Conservation (phyloP, 2,797 vertebrate species). For the Sternotherus odoratus region DNA sequence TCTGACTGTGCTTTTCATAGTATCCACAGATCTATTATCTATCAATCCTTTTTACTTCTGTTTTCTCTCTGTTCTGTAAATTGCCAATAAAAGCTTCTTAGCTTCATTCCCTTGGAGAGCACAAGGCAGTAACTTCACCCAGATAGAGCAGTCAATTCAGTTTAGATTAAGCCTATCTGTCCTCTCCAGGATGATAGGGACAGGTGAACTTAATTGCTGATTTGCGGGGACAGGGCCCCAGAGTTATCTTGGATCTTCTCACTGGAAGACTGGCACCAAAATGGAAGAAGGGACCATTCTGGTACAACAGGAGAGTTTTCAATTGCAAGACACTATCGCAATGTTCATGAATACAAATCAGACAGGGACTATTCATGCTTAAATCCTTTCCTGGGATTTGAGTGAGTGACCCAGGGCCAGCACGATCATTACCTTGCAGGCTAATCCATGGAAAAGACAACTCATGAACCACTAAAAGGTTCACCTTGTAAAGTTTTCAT, state of each 20-base stretch:
- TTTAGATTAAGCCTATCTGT: background rate
- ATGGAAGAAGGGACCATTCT: background rate
- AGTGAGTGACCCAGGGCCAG: background rate
- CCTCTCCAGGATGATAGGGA: background rate
- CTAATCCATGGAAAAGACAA: background rate
- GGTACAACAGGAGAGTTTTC: background rate
- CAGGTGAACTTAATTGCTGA: background rate
- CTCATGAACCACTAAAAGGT: background rate
- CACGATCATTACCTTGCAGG: background rate
- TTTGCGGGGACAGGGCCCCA: background rate
- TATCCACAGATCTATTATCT: background rate
- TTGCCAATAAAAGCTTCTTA: background rate
- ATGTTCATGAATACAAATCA: background rate
- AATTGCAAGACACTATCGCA: background rate
- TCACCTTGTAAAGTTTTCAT: background rate
- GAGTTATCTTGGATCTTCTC: background rate
- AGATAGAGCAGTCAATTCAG: background rate
- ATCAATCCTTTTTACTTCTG: background rate
- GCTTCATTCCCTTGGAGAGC: background rate
- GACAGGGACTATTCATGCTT: background rate
- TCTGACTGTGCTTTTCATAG: background rate
- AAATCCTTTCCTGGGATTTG: background rate
- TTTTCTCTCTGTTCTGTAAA: background rate
- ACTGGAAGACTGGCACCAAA: background rate
- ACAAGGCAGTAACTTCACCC: background rate